Base-by-base conservation (phyloP, 2,888 invertebrate species). In the Eulithis prunata region DNA sequence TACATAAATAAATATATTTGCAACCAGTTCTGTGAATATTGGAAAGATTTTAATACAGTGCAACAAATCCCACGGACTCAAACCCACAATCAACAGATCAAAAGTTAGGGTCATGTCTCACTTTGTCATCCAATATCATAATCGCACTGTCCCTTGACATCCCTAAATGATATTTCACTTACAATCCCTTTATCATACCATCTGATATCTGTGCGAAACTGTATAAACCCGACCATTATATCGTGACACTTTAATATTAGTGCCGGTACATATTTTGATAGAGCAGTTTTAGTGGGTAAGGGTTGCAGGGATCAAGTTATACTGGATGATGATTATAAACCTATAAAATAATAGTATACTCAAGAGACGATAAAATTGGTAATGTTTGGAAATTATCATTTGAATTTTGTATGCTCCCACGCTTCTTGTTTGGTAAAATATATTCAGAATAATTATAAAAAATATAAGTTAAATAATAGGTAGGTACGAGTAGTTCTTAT, bases 191-290 rank as follows among this genome's bases (percentile, higher is more conserved):
- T 78, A 83, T 83, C 79, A 68, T 65, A 79, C 72, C 78, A 87
- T 80, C 76, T 75, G 80, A 89, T 89, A 90, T 82, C 76, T 90
- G 90, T 91, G 90, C 84, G 90, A 91, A 86, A 70, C 63, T 43
- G 59, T 45, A 71, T 68, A 63, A 62, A 60, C 57, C 55, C 14
- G 32, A 68, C 82, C 75, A 81, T 0, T 70, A 46, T 71, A 75
- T 43, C 12, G 47, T 65, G 78, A 79, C 6, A 77, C 66, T 14
- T 69, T 43, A 14, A 10, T 57, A 45, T 47, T 21, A 46, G 10
- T 51, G 1, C 32, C 3, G 14, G 28, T 21, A 56, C 28, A 60
- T 11, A 38, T 7, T 43, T 5, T 12, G n/a, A n/a, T 53, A 2
- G 6, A 56, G 56, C 36, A 43, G 36, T 21, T 38, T 1, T 13